Base-by-base conservation (phyloP, 2,888 invertebrate genomes). In the Drosophila setosimentum region DNA sequence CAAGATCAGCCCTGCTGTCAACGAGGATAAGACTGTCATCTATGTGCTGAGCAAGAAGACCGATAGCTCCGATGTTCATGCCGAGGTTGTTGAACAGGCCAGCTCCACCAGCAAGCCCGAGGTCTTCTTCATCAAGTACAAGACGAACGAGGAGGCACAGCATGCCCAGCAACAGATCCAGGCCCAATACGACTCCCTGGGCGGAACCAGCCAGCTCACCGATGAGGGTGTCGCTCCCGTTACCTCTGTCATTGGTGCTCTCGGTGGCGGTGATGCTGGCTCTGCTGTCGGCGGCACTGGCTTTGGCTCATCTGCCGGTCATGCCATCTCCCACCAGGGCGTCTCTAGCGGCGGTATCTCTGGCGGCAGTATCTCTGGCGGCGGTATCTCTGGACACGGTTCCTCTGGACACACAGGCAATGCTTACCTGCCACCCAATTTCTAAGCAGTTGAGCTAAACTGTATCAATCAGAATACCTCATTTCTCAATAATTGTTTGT, bases 61-160 rank as follows among this genome's bases (percentile, higher is more conserved):
- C 63, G 93, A 93, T 53, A 78, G 83, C 27, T 71, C 90, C 59
- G 92, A 93, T 45, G 79, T 93, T 10, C 88, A 93, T 11, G 91
- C 93, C 11, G 90, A 92, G 73, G 90, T 93, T 4, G 68, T 92
- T 48, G 93, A 93, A 64, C 90, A 91, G 49, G 79, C 91, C 33
- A 75, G 89, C n/a, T 84, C 91, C 45, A 93, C 92, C 64, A 90
- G 87, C 81, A 93, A 93, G 75, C 93, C 93, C 27, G 93, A 93
- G 78, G 93, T 93, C 45, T 93, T 93, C 91, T 93, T 93, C 86
- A 93, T 93, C 80, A 93, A 93, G 81, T 93, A 93, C 86, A 93
- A 92, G 89, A 93, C 93, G 54, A 84, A 89, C 37, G 93, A 93
- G 76, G 93, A 93, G 78, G 93, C 93, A 16, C 82, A 82, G 32